These are phyloP conservation scores for Vireo griseus DNA, from an alignment of 2,797 vertebrate species.

Conservation along the genomic window DNA sequence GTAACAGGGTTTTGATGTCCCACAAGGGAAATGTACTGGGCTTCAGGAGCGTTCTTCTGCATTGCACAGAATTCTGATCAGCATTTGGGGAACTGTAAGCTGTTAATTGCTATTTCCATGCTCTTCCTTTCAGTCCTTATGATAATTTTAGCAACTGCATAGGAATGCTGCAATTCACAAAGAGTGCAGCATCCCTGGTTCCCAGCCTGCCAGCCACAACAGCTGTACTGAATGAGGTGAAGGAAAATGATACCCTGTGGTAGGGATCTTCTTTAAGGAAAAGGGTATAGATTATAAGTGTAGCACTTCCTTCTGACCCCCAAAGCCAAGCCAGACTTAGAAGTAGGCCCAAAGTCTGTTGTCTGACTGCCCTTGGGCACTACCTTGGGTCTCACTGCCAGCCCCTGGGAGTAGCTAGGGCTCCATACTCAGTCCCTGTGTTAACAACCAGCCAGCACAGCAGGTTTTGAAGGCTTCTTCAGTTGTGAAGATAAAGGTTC, in stretches of 20 bases:
- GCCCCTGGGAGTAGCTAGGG: not conserved
- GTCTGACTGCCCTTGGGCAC: not conserved
- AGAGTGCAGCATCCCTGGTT: not conserved
- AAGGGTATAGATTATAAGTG: not conserved
- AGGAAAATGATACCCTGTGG: not conserved
- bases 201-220: not conserved
- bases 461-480: not conserved
- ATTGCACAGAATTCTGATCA: not conserved
- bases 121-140: not conserved
- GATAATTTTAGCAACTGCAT: conserved; percentile 6
- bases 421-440: not conserved
- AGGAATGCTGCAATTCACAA: not conserved
- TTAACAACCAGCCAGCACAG: not conserved
- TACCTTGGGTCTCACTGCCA: not conserved
- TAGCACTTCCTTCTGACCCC: not conserved
- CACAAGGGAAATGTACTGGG: not conserved
- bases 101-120: not conserved
- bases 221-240: not conserved
- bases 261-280: not conserved
- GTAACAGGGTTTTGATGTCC: not conserved
- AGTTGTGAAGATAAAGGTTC: not conserved
- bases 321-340: not conserved
- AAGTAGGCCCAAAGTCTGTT: not conserved
- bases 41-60: not conserved
- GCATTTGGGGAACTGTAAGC: not conserved